Percentiles rank a stretch among this genome's conserved stretches.
phyloP scores from a whole-genome alignment of 2,888 invertebrate genomes.

The Sinopyrophorus schimmeli region DNA sequence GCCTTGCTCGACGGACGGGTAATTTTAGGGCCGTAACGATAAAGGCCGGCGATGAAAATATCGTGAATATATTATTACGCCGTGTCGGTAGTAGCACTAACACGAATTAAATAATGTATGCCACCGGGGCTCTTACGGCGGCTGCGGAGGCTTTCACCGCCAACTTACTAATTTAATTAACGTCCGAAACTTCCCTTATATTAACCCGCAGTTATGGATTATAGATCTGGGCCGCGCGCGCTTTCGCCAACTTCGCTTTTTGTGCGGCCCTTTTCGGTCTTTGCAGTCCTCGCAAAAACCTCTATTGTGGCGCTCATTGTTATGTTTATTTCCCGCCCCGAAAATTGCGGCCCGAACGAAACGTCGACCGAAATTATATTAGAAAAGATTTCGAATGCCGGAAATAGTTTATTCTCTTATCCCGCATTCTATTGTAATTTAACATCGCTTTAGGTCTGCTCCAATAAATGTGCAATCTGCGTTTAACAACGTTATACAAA shows the following conservation, averaged over 20 bases:
- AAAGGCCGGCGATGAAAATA: constrained; percentile 22
- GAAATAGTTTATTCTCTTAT: constrained; percentile 8
- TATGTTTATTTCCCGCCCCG: no score
- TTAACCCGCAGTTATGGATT: no score
- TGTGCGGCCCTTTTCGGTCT: no score
- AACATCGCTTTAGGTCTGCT: constrained; percentile 14
- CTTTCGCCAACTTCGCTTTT: no score
- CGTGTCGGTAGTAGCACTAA: constrained; percentile 27
- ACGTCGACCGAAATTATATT: no score
- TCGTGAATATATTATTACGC: constrained; percentile 24
- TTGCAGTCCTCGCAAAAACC: no score
- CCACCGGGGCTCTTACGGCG: constrained; percentile 36
- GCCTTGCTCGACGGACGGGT: constrained; percentile 12
- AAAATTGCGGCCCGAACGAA: no score
- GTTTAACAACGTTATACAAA: constrained; percentile 30
- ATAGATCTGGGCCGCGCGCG: no score
- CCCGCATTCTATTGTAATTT: constrained; percentile 5
- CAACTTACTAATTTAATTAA: constrained; percentile 39
- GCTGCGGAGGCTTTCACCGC: constrained; percentile 23
- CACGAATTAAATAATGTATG: constrained; percentile 37
- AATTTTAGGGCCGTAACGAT: constrained; percentile 25
- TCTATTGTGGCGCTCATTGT: no score
- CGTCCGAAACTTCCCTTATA: constrained; percentile 34
- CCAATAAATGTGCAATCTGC: constrained; percentile 24
- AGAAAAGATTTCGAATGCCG: constrained; percentile 6